Evolutionary conservation across 2,113 vertebrate genomes (phyloP), one percentile per base, ranked within the genome.

Genomic region (Phrynosoma blainvillii): DNA sequence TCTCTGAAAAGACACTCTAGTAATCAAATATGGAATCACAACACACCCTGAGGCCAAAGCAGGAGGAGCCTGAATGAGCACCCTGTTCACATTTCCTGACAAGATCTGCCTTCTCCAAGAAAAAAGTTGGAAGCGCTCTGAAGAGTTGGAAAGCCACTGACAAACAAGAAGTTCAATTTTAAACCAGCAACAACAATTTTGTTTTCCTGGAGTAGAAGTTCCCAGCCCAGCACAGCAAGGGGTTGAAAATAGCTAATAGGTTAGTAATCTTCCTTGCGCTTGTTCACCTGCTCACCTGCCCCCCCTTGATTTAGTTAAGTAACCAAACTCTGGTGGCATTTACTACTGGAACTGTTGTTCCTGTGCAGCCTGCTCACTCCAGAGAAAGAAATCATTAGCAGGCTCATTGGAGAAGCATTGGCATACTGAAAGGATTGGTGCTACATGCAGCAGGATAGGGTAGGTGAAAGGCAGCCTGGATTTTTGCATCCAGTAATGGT

Each of bases 381-480:
- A 95, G 96, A 95, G 96, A 96, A 94, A 97, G 95, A 96, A 97
- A 97, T 96, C 96, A 97, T 97, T 97, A 97, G 95, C 36, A 2
- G 91, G 90, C 93, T 92, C 92, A 42, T 91, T 90, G 90, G 91
- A 94, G 84, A 95, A 97, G 95, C 95, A 96, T 96, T 93, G 96
- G 95, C 95, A 95, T 95, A 93, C 93, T 89, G 32, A 93, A 89
- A 94, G 4, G 47, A 47, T 47, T 7, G 7, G 47, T 7, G 47
- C 47, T 47, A 47, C 47, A 47, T 47, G 47, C 47, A 47, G 47
- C 4, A 47, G 47, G 47, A 4, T 5, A 47, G 47, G 90, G 91
- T 94, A 95, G 95, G 95, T 94, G 96, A 94, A 95, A 96, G 94
- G 95, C 47, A 47, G 47, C 2, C 47, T 47, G 47, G 47, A 47